Evolutionary conservation across 2,888 invertebrate species (phyloP), one percentile per base, ranked within the genome.

Genomic region (Synergus laeviventris): DNA sequence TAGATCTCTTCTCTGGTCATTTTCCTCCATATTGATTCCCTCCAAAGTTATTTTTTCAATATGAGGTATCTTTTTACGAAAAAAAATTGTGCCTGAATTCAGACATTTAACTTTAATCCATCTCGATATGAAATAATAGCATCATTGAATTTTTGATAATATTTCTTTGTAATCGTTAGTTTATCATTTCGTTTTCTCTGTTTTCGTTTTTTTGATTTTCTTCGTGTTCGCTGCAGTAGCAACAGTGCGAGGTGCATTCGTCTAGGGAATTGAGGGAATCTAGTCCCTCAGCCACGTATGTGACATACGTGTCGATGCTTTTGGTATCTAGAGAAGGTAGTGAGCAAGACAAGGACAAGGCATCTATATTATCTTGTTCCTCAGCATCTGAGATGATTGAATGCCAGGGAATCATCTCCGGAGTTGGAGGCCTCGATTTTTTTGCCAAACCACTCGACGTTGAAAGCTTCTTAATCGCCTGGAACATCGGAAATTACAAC

Each of bases 121-220:
- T 54, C 56, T 24, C 36, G 36, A 38, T 8, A 56, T 38, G 2
- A 36, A 73, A 36, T n/a, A 73, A 73, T 2, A 18, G 16, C 11
- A 38, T 59, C 59, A 49, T 49, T 36, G 45, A 66, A 66, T 45
- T 70, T n/a, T 9, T 24, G 7, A 24, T 31, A 9, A 45, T 49
- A 66, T 1, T 16, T 7, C n/a, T 70, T 70, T 24, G n/a, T 70
- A 76, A 74, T 76, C 78, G 86, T 87, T 89, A 88, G 80, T 86
- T 84, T 77, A 89, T 87, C 90, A 91, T 91, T 80, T 90, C 90
- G 83, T 90, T 91, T 81, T 91, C 91, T 31, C 85, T 85, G 77
- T 90, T 91, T 80, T 91, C 91, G 79, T 91, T 91, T 64, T 84
- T 87, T 77, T 89, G 88, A 64, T 91, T 91, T 78, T 91, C 90